A percentile compares a stretch with the other conserved stretches of the same genome.
These are phyloP conservation scores for Tapera naevia DNA, from an alignment of 2,797 vertebrate genomes.

Conservation along the genomic window DNA sequence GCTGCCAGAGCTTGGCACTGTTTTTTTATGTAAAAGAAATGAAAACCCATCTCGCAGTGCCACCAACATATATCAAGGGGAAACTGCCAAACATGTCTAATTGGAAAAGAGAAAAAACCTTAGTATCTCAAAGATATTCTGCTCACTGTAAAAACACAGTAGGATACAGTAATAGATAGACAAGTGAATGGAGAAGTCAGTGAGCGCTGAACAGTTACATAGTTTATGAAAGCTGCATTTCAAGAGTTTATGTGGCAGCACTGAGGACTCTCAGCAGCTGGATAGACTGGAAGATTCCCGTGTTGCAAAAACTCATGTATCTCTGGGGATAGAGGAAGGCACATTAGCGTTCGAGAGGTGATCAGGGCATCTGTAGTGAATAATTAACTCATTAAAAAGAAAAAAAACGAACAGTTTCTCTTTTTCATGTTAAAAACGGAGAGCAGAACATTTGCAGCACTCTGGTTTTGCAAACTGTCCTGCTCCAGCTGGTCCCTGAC, in stretches of 20 bases:
- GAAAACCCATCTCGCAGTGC: not conserved
- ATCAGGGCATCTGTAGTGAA: not conserved
- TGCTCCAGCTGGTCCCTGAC: not conserved
- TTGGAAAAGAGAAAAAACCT: not conserved
- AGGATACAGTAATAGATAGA: not conserved
- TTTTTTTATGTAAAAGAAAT: constrained; percentile 27
- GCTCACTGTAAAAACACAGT: not conserved
- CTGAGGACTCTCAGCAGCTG: not conserved
- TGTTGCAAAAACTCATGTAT: not conserved
- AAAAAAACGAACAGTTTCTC: not conserved
- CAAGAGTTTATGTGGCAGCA: not conserved
- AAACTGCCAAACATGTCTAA: constrained; percentile 9
- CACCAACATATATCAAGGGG: not conserved
- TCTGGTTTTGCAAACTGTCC: not conserved
- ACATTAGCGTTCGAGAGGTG: not conserved
- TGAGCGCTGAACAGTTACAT: not conserved
- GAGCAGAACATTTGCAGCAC: not conserved
- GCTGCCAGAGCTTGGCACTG: not conserved
- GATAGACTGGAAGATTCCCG: not conserved
- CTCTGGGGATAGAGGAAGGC: not conserved
- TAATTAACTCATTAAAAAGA: not conserved
- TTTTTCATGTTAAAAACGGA: constrained; percentile 11
- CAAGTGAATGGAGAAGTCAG: not conserved
- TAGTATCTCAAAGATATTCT: not conserved
- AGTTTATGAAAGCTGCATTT: not conserved